Percentiles rank a stretch among this genome's conserved stretches.
These are phyloP conservation scores for Drosophila helvetica DNA, from an alignment of 2,888 invertebrate species.

Conservation along the genomic window DNA sequence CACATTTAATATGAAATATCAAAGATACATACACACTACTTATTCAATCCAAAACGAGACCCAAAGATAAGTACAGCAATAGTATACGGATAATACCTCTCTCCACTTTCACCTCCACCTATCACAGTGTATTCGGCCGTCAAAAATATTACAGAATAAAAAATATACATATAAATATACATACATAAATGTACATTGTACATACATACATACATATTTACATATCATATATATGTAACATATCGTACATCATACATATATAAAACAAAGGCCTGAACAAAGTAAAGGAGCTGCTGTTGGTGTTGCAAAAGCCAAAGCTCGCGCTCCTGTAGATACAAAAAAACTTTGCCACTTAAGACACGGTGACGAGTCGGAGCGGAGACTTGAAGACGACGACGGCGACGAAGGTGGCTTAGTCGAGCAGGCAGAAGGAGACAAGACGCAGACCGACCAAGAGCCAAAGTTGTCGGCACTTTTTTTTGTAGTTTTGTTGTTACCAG, in stretches of 20 bases:
- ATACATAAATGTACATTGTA: too few species aligned
- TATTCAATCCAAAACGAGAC: too few species aligned
- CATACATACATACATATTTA: conserved; percentile 6
- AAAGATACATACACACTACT: too few species aligned
- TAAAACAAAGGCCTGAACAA: conserved; percentile 36
- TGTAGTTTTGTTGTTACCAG: conserved; percentile 57
- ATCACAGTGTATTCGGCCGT: conserved; percentile 3
- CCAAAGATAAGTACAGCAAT: too few species aligned
- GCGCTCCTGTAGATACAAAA: conserved; percentile 28
- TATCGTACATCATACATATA: too few species aligned
- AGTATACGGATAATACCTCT: too few species aligned
- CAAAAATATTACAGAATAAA: conserved; percentile 42
- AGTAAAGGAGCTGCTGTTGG: neutral
- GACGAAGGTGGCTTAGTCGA: conserved; percentile 49
- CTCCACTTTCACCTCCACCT: too few species aligned
- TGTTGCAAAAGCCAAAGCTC: conserved; percentile 8
- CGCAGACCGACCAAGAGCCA: conserved; percentile 26
- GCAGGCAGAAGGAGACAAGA: neutral
- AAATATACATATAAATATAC: neutral
- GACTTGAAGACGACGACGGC: conserved; percentile 32
- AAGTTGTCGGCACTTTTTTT: conserved; percentile 68
- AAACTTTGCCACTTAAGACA: conserved; percentile 68
- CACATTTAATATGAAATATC: too few species aligned
- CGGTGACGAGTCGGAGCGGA: conserved; percentile 21
- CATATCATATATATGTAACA: conserved; percentile 16